Evolutionary conservation across 1,140 invertebrate genomes (phyloP).

Genomic region (Tetragnatha versicolor): DNA sequence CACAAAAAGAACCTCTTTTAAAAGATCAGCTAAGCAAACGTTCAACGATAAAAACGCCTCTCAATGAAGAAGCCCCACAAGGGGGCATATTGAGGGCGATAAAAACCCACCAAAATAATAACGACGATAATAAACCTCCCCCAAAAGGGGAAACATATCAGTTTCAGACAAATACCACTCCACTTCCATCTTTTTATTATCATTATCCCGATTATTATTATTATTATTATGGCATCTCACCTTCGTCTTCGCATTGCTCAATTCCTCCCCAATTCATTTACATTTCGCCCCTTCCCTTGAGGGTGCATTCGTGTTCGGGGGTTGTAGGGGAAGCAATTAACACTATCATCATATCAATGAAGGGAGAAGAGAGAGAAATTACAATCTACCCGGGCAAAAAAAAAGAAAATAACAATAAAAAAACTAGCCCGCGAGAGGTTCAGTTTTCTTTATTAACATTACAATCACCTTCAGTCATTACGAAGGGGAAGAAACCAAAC

Average conservation of each 20-base stretch:
- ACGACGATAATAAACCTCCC: conserved; percentile 10
- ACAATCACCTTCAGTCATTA: conserved; percentile 52
- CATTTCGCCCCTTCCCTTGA: not conserved
- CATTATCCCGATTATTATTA: too few species aligned
- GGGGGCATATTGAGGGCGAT: not conserved
- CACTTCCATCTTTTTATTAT: too few species aligned
- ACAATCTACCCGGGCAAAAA: not conserved
- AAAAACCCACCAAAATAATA: not conserved
- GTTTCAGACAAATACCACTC: conserved; percentile 2
- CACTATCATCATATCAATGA: conserved; percentile 45
- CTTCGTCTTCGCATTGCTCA: conserved; percentile 16
- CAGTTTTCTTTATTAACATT: conserved; percentile 51
- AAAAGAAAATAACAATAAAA: not conserved
- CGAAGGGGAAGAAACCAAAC: not conserved
- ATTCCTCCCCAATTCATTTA: conserved; percentile 46
- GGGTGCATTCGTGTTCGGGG: conserved; percentile 31
- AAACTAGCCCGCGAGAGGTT: not conserved
- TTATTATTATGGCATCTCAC: conserved; percentile 13
- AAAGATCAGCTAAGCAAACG: too few species aligned
- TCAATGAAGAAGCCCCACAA: too few species aligned
- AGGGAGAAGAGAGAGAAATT: not conserved
- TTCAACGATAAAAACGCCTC: too few species aligned
- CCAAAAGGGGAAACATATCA: conserved; percentile 1
- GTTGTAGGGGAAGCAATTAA: conserved; percentile 51
- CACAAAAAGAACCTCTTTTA: too few species aligned